Evolutionary conservation across 2,888 invertebrate genomes (phyloP), one percentile per base, ranked within the genome.

Genomic region (Cataglyphis albicans): DNA sequence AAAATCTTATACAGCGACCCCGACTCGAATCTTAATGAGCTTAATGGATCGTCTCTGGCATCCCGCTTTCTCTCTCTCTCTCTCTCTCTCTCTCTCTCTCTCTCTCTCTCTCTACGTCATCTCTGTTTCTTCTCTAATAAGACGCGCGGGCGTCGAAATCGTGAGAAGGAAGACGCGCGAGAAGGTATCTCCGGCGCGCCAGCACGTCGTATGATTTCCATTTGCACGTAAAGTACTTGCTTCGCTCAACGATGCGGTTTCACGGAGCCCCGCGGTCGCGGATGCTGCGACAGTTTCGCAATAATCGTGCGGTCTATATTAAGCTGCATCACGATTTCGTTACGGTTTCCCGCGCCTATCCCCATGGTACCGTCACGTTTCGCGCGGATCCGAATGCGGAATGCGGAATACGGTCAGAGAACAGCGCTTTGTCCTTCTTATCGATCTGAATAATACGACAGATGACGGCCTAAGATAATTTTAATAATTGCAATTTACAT

Each of bases 191-290:
- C 48, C 5, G 29, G 63, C 21, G 61, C 21, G 59, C 68, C 44
- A 38, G 35, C 15, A 4, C 48, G 18, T 38, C 48, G 52, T 48
- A 48, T 65, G 48, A 83, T 73, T 81, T 83, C 48, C 81, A 74
- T 83, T 83, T 81, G 73, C 67, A 67, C 81, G 65, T 83, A 81
- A 81, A 81, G 61, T 41, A 55, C 73, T 80, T 78, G 29, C 25
- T 72, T 59, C 59, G 21, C 15, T 63, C 48, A 12, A n/a, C 67
- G 55, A 41, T 52, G 48, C 48, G 41, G 12, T 25, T 76, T 21
- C 15, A 57, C 57, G 41, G 57, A 35, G 35, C 35, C 6, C 41
- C 68, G 18, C 68, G 76, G 68, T 25, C 25, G 18, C 38, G 52
- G 52, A 75, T 48, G 35, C 48, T 64, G 75, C 75, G 75, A 65